A percentile compares a stretch with the other conserved stretches of the same genome.
These are phyloP conservation scores for Xenops minutus DNA, from an alignment of 2,797 vertebrate species.

Conservation along the genomic window DNA sequence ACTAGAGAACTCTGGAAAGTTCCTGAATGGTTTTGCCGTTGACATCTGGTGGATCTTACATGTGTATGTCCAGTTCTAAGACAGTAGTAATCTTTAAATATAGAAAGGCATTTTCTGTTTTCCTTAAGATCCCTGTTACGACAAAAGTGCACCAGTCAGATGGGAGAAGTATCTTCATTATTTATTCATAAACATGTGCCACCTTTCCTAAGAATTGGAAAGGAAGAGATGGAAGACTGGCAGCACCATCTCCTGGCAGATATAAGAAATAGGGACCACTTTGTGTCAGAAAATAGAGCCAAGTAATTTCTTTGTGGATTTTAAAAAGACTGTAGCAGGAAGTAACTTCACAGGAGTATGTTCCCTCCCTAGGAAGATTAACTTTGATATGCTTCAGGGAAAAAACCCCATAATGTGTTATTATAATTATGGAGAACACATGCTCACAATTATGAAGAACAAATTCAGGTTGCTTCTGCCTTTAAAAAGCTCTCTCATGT, in stretches of 20 bases:
- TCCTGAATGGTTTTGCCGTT: not conserved
- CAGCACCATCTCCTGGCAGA: slow-evolving; percentile 67
- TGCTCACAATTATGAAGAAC: not conserved
- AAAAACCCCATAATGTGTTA: not conserved
- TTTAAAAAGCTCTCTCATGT: not conserved
- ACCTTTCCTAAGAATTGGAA: not conserved
- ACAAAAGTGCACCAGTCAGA: not conserved
- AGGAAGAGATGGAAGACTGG: slow-evolving; percentile 16
- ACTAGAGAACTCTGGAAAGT: not conserved
- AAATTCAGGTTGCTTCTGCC: slow-evolving; percentile 4
- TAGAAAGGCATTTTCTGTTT: not conserved
- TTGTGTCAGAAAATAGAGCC: not conserved
- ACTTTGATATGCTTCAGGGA: not conserved
- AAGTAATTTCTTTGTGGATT: not conserved
- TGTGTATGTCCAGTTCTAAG: not conserved
- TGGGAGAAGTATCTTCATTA: not conserved
- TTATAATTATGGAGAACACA: not conserved
- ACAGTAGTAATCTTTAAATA: not conserved
- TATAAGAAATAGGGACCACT: not conserved
- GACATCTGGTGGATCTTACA: not conserved
- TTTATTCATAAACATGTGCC: not conserved
- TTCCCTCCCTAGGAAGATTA: not conserved
- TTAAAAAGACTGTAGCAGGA: slow-evolving; percentile 5
- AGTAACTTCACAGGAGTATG: not conserved
- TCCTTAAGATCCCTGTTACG: not conserved